A percentile compares a stretch with the other conserved stretches of the same genome.
Conservation (phyloP, 2,113 vertebrate species). For the Tinamus guttatus region DNA sequence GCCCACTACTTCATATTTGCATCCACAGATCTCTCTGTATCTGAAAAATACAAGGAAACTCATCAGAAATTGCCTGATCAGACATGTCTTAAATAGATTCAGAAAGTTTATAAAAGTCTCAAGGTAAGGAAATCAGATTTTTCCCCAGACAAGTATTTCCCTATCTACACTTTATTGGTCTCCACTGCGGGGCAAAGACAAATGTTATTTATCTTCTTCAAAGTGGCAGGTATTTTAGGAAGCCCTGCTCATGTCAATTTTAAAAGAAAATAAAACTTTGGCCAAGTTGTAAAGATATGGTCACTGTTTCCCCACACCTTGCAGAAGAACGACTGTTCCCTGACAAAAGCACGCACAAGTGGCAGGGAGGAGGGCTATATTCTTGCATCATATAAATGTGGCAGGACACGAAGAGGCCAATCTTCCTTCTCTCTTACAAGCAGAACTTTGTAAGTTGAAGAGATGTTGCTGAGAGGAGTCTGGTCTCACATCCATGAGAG, state of each 20-base stretch:
- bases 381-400: rapidly evolving
- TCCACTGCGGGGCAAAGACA: background rate
- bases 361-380: background rate
- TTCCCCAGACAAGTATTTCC: background rate
- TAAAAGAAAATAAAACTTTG: background rate
- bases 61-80: background rate
- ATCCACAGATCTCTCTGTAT: background rate
- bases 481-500: background rate
- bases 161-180: background rate
- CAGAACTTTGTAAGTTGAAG: background rate
- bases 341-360: background rate
- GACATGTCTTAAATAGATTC: background rate
- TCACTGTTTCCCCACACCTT: background rate
- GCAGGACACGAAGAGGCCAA: background rate
- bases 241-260: background rate
- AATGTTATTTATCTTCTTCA: background rate
- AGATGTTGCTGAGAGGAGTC: background rate
- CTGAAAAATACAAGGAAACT: background rate
- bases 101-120: background rate
- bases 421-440: background rate
- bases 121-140: background rate
- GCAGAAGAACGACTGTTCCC: background rate
- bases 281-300: background rate
- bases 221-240: background rate
- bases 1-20: background rate